Base-by-base conservation (phyloP, 2,888 invertebrate genomes). In the Mamestra brassicae region DNA sequence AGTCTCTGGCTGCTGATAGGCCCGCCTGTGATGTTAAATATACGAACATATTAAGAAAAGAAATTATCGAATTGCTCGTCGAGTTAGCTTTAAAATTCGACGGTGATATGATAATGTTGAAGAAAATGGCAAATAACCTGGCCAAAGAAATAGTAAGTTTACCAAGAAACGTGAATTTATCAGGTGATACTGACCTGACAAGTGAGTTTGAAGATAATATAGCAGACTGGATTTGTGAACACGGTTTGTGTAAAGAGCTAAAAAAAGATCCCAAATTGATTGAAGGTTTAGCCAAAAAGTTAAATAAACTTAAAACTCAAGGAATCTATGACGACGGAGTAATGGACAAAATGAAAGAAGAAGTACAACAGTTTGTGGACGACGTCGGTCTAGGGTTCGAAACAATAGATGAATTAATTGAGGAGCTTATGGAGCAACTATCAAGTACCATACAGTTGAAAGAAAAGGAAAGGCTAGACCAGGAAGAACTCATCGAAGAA, bases 41-140 rank as follows among this genome's bases (percentile, higher is more conserved):
- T 71, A 78, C 60, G 71, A 66, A 85, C 17, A 67, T 72, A n/a
- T 74, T 92, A 50, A 87, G 84, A 73, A 62, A 75, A 15, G 87
- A 87, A 75, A 83, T 90, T 11, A 64, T 77, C 26, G 73, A 87
- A 65, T 74, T 87, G 15, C 72, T 92, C 17, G 66, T 86, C 50
- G 72, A 84, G 42, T 74, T 88, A 61, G 83, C 87, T 17, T 72
- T 88, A 11, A 67, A 80, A 68, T 58, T 75, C 7, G 34, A 69
- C 45, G 69, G 69, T 15, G 78, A 80, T 62, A 72, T 76, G 45
- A 34, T 26, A 4, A 63, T n/a, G 7, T 64, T 84, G 6, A 74
- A 76, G 45, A 68, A 76, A 58, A 45, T 85, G 6, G 80, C 85
- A 36, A 74, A 83, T 42, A 73, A 83, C 47, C 74, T 91, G 26